Evolutionary conservation across 1,140 invertebrate species (phyloP).

Genomic region (Orchesella cincta): DNA sequence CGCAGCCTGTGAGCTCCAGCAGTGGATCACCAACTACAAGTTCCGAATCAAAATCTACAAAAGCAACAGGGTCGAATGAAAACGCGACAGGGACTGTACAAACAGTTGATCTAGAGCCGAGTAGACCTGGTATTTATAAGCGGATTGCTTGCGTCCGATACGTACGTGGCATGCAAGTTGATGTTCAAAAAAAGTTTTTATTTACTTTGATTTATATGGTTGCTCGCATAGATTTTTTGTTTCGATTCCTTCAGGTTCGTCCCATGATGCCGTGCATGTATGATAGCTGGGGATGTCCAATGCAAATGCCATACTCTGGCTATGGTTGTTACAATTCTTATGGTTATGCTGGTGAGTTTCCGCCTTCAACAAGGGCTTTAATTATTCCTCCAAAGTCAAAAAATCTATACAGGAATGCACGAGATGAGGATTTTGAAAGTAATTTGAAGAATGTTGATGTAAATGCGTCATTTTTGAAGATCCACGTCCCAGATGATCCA

Average conservation of each 20-base stretch:
- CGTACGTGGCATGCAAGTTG: neutral
- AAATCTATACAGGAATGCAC: neutral
- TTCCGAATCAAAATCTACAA: no score
- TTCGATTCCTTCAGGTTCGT: constrained; percentile 1
- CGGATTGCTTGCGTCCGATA: constrained; percentile 2
- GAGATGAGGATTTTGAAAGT: neutral
- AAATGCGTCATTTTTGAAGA: neutral
- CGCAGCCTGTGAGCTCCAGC: no score
- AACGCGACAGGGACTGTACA: neutral
- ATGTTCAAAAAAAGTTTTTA: no score
- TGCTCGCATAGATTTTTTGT: no score
- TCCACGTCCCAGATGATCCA: neutral
- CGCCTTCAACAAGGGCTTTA: neutral
- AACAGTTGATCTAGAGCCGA: neutral
- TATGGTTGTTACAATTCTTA: neutral
- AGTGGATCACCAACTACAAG: no score
- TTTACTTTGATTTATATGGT: no score
- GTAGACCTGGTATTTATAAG: neutral
- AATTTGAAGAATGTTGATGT: neutral
- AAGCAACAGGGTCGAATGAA: no score
- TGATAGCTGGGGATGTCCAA: neutral
- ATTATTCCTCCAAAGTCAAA: constrained; percentile 8
- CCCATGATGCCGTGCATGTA: neutral
- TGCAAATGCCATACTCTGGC: neutral
- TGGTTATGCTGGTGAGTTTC: neutral